phyloP scores from a whole-genome alignment of 2,797 vertebrate species.

The Coendou prehensilis region DNA sequence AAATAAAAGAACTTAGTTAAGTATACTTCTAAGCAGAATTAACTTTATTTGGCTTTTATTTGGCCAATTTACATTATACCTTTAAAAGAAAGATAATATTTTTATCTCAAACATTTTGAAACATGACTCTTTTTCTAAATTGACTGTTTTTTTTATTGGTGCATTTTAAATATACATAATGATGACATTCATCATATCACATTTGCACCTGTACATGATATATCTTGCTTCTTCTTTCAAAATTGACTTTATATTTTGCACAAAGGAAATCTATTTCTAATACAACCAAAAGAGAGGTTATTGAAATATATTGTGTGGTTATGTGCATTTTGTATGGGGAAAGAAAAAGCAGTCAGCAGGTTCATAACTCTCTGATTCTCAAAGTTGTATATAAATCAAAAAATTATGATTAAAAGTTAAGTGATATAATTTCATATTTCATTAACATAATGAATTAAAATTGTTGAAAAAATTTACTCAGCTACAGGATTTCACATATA shows the following conservation, averaged over 20 bases:
- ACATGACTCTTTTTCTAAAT: not conserved
- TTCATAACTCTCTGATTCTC: not conserved
- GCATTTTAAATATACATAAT: not conserved
- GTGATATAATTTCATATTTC: not conserved
- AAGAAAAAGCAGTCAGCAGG: not conserved
- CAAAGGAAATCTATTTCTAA: conserved; percentile 1
- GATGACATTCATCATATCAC: not conserved
- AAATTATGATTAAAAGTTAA: not conserved
- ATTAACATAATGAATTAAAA: not conserved
- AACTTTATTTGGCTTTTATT: not conserved
- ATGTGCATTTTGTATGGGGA: not conserved
- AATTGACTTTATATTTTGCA: not conserved
- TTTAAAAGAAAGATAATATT: not conserved
- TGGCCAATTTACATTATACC: not conserved
- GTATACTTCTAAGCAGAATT: conserved; percentile 23
- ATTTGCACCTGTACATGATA: not conserved
- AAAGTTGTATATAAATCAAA: not conserved
- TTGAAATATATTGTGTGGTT: not conserved
- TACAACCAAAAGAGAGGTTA: not conserved
- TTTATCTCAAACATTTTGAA: conserved; percentile 16
- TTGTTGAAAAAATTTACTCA: not conserved
- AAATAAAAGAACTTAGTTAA: conserved; percentile 19
- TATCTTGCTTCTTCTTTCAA: not conserved
- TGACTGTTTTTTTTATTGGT: not conserved
- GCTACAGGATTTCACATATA: not conserved